These are phyloP conservation scores for Apogon talboti DNA, from an alignment of 2,797 vertebrate species.

Conservation along the genomic window DNA sequence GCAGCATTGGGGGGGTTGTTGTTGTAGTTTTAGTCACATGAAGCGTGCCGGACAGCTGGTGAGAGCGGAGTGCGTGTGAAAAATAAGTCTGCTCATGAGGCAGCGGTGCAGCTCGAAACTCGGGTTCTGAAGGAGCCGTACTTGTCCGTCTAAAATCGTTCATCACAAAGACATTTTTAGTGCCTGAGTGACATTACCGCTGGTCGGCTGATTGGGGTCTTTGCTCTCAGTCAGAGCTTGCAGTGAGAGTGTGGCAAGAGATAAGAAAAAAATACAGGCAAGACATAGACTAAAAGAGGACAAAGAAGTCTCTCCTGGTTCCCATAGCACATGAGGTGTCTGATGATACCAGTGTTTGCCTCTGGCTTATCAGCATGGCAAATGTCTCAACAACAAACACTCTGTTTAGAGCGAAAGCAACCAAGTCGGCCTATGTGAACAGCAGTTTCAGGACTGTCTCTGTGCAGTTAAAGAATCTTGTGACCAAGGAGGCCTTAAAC, in stretches of 20 bases:
- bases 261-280: conserved; percentile 31
- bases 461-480: conserved; percentile 44
- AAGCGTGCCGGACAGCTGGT: conserved; percentile 48
- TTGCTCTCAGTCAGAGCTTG: conserved; percentile 17
- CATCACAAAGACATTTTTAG: conserved; percentile 47
- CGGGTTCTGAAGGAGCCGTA: conserved; percentile 27
- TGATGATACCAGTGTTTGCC: conserved; percentile 79
- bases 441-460: conserved; percentile 43
- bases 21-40: conserved; percentile 49
- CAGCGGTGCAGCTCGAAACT: conserved; percentile 17
- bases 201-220: conserved; percentile 30
- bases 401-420: conserved; percentile 58
- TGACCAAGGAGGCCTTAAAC: conserved; percentile 46
- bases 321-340: conserved; percentile 78
- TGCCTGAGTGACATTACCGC: conserved; percentile 17
- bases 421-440: conserved; percentile 33
- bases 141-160: conserved; percentile 30
- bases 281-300: conserved; percentile 36
- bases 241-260: conserved; percentile 22
- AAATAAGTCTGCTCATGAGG: conserved; percentile 14
- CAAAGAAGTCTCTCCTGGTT: conserved; percentile 66
- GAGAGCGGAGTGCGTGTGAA: conserved; percentile 15
- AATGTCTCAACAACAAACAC: conserved; percentile 76
- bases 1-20: conserved; percentile 31
- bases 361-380: conserved; percentile 69